These are phyloP conservation scores for Drosophila tristis DNA, from an alignment of 1,140 invertebrate species.

Conservation along the genomic window DNA sequence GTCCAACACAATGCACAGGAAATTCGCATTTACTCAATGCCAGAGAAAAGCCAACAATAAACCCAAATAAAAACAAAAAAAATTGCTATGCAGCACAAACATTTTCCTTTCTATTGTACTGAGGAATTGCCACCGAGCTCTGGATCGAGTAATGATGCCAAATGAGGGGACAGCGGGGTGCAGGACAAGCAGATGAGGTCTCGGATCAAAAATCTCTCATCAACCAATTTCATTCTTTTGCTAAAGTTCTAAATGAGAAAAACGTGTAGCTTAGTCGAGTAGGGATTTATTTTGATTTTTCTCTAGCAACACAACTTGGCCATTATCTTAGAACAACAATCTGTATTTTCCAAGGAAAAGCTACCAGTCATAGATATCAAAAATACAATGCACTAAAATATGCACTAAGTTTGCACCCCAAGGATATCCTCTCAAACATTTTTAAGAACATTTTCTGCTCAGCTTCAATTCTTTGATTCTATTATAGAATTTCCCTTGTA, in stretches of 20 bases:
- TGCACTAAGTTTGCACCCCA: no score
- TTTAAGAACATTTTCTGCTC: no score
- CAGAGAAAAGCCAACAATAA: slow-evolving; percentile 50
- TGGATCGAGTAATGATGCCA: slow-evolving; percentile 25
- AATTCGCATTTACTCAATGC: slow-evolving; percentile 61
- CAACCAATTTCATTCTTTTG: neutral
- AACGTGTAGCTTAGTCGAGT: neutral
- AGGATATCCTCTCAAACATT: no score
- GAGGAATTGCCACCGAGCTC: slow-evolving; percentile 35
- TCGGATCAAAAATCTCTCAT: slow-evolving; percentile 21
- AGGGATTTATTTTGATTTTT: no score
- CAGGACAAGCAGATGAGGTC: slow-evolving; percentile 17
- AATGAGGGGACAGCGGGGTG: neutral
- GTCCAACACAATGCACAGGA: slow-evolving; percentile 60
- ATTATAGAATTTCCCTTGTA: no score
- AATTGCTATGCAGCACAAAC: slow-evolving; percentile 43
- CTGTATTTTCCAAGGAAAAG: no score
- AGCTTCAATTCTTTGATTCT: no score
- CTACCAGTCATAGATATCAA: no score
- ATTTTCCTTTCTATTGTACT: slow-evolving; percentile 39
- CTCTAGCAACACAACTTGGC: no score
- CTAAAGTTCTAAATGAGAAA: neutral
- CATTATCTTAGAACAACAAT: no score
- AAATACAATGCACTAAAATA: no score
- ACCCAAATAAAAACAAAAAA: slow-evolving; percentile 10